These are phyloP conservation scores for Prolemur simus DNA, from an alignment of 2,113 vertebrate genomes.

Conservation along the genomic window DNA sequence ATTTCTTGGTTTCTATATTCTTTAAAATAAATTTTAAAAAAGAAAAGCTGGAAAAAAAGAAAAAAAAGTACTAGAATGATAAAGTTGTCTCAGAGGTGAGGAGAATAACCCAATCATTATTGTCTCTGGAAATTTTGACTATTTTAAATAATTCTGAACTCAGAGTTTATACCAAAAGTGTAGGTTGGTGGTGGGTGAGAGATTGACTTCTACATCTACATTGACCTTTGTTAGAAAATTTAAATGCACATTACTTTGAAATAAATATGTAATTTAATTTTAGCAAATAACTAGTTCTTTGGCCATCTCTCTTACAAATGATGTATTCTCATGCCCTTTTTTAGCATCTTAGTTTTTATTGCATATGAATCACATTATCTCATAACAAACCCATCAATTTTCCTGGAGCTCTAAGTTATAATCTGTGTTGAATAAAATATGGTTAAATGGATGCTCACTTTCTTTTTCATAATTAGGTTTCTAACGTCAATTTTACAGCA, in stretches of 20 bases:
- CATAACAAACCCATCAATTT: background rate
- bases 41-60: background rate
- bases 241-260: background rate
- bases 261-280: background rate
- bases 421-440: background rate
- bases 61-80: background rate
- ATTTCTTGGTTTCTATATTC: background rate
- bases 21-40: background rate
- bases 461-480: conserved; percentile 5
- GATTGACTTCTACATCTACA: too few species aligned
- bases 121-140: background rate
- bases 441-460: background rate
- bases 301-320: background rate
- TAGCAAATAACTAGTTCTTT: background rate
- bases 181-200: background rate
- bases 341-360: background rate
- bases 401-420: background rate
- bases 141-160: background rate
- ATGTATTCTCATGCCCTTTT: background rate
- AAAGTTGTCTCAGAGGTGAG: background rate
- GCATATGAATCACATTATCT: background rate
- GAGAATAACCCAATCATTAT: background rate
- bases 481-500: background rate
- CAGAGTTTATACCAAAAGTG: background rate
- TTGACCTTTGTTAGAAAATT: background rate